Conservation (phyloP, 1,140 invertebrate genomes). For the Helicoverpa armigera region DNA sequence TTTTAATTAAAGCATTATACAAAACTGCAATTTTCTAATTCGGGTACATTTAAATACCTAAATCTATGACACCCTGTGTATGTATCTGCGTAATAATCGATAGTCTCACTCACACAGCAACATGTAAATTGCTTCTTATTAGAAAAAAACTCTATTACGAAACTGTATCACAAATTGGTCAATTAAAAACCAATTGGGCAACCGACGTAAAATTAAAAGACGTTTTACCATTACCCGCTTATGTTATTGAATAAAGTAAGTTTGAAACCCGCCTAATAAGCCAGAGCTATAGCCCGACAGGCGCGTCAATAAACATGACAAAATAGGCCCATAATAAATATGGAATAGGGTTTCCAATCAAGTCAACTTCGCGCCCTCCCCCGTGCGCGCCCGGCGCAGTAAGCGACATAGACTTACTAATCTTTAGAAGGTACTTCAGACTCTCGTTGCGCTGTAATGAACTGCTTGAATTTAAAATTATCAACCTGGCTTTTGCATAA, state of each 20-base stretch:
- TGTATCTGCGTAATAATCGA: background rate
- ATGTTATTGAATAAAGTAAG: slow-evolving; percentile 54
- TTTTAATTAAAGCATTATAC: no score
- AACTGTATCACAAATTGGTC: no score
- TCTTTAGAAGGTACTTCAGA: slow-evolving; percentile 11
- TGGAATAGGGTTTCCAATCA: slow-evolving; percentile 85
- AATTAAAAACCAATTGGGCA: slow-evolving; percentile 10
- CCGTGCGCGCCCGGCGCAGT: slow-evolving; percentile 62
- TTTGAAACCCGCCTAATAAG: slow-evolving; percentile 59
- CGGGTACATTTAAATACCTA: no score
- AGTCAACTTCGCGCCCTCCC: slow-evolving; percentile 78
- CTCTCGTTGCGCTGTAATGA: background rate
- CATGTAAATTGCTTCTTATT: background rate
- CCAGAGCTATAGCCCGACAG: slow-evolving; percentile 65
- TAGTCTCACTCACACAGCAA: background rate
- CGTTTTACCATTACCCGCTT: slow-evolving; percentile 32
- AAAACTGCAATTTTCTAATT: no score
- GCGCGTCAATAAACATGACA: slow-evolving; percentile 82
- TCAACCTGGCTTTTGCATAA: no score
- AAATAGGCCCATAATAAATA: slow-evolving; percentile 85
- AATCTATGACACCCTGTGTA: no score
- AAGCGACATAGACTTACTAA: slow-evolving; percentile 57
- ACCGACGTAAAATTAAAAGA: slow-evolving; percentile 29
- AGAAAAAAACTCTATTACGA: no score
- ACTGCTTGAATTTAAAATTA: no score